Conservation (phyloP, 2,888 invertebrate genomes). For the Hylaea fasciaria region DNA sequence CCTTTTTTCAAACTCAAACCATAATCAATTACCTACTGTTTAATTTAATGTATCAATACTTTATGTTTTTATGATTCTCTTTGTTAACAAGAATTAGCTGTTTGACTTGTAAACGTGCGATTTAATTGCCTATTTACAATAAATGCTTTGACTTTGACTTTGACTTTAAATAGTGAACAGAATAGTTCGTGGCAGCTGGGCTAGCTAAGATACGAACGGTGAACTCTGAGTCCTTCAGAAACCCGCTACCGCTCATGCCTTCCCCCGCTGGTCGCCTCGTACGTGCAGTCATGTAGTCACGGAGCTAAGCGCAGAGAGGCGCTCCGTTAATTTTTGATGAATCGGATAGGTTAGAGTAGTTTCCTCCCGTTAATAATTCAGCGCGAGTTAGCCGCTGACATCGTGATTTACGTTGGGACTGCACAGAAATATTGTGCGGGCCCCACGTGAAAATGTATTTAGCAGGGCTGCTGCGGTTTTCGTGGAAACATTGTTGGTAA, state of each 20-base stretch:
- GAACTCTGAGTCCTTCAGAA: neutral
- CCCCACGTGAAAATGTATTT: constrained; percentile 22
- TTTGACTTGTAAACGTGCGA: too few relatives aligned
- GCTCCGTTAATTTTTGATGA: constrained; percentile 65
- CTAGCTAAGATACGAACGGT: too few relatives aligned
- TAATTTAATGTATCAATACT: too few relatives aligned
- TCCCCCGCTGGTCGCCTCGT: neutral
- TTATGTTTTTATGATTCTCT: too few relatives aligned
- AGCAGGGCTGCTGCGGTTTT: constrained; percentile 13
- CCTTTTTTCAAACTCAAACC: too few relatives aligned
- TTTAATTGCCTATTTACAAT: too few relatives aligned
- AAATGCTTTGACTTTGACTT: too few relatives aligned
- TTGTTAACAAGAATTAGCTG: too few relatives aligned
- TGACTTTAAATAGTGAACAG: too few relatives aligned
- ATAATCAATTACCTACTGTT: too few relatives aligned
- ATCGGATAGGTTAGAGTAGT: constrained; percentile 56
- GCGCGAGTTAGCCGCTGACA: constrained; percentile 47
- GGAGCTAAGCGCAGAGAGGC: constrained; percentile 48
- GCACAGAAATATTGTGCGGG: constrained; percentile 16
- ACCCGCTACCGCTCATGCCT: constrained; percentile 10
- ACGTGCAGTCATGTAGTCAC: constrained; percentile 18
- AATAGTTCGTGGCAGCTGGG: too few relatives aligned
- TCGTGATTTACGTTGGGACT: constrained; percentile 45
- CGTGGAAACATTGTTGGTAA: neutral
- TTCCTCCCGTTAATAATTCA: constrained; percentile 56